Evolutionary conservation across 2,797 vertebrate genomes (phyloP).

Genomic region (Mus minutoides): DNA sequence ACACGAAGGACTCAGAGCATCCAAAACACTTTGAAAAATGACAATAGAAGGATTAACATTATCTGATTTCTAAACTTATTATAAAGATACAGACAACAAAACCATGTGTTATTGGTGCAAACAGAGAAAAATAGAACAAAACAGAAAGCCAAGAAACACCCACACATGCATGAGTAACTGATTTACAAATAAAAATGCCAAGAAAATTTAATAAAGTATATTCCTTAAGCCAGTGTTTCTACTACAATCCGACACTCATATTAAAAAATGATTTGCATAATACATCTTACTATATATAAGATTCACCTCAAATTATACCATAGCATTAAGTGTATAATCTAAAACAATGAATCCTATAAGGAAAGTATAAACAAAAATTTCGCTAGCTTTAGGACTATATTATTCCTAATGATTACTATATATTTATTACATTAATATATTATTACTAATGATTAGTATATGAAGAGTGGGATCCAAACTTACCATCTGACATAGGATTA

Average conservation of each 20-base stretch:
- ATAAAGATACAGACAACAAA: background rate
- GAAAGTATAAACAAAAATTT: background rate
- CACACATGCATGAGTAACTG: background rate
- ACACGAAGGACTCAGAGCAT: background rate
- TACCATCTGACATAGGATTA: background rate
- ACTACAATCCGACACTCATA: background rate
- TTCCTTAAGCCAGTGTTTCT: background rate
- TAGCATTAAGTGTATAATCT: background rate
- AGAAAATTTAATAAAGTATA: background rate
- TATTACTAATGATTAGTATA: background rate
- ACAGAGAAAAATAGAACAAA: conserved; percentile 22
- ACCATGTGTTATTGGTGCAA: conserved; percentile 48
- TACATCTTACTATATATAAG: background rate
- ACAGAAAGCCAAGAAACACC: conserved; percentile 7
- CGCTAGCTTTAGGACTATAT: background rate
- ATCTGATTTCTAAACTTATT: background rate
- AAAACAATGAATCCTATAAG: background rate
- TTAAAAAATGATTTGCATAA: background rate
- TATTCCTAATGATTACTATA: background rate
- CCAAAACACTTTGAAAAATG: background rate
- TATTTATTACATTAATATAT: background rate
- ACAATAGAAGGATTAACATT: background rate
- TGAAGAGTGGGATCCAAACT: background rate
- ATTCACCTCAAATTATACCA: background rate
- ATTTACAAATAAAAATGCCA: background rate